Evolutionary conservation across 2,888 invertebrate genomes (phyloP).

Genomic region (Thera britannica): DNA sequence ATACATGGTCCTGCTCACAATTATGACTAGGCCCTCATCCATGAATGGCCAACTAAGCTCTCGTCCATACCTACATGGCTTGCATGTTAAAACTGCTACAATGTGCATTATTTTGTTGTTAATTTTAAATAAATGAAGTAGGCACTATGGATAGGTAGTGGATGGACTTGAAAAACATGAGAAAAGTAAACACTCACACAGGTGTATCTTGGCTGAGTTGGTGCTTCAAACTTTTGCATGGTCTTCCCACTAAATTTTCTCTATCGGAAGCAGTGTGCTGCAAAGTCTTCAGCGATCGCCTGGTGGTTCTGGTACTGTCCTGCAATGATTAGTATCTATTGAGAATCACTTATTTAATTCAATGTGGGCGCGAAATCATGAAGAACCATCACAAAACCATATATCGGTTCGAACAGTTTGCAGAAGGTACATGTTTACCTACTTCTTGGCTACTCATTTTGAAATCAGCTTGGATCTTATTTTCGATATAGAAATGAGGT

Average conservation of each 20-base stretch:
- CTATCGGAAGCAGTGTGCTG: constrained; percentile 89
- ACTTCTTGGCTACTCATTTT: constrained; percentile 55
- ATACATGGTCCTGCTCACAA: no score
- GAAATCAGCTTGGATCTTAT: constrained; percentile 6
- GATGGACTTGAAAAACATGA: no score
- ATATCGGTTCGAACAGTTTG: constrained; percentile 3
- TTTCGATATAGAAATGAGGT: neutral
- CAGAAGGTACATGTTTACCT: constrained; percentile 28
- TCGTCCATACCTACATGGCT: no score
- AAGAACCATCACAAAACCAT: neutral
- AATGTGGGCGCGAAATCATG: neutral
- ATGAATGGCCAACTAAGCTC: no score
- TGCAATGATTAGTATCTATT: constrained; percentile 33
- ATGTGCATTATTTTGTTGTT: no score
- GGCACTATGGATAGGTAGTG: no score
- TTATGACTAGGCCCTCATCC: no score
- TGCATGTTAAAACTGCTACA: no score
- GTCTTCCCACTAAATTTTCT: constrained; percentile 90
- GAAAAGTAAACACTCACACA: constrained; percentile 63
- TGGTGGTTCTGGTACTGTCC: constrained; percentile 57
- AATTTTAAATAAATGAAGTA: no score
- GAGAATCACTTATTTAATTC: no score
- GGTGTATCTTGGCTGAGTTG: constrained; percentile 78
- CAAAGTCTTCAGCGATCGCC: constrained; percentile 90
- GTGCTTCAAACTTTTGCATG: constrained; percentile 78